phyloP scores from a whole-genome alignment of 2,888 invertebrate species.

The Pammene aurita region DNA sequence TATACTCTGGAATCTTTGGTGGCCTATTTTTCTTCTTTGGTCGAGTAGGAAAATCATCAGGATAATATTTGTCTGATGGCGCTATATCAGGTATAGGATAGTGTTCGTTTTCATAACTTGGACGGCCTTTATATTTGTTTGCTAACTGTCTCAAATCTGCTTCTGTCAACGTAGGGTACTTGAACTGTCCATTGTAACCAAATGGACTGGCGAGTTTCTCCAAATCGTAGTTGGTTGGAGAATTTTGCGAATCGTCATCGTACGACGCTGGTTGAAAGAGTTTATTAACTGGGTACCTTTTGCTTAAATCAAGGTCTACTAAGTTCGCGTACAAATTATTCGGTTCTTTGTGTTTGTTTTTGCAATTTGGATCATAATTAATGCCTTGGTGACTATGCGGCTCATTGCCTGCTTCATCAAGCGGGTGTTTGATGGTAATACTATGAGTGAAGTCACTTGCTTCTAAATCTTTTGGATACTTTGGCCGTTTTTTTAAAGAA shows the following conservation, averaged over 20 bases:
- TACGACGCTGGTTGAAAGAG: constrained; percentile 56
- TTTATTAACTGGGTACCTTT: constrained; percentile 52
- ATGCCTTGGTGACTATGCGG: constrained; percentile 70
- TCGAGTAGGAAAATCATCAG: constrained; percentile 62
- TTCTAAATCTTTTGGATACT: constrained; percentile 65
- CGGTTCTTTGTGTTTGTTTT: constrained; percentile 68
- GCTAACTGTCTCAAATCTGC: constrained; percentile 46
- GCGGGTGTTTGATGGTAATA: constrained; percentile 71
- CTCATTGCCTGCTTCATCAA: constrained; percentile 61
- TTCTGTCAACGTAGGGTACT: constrained; percentile 43
- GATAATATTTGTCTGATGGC: constrained; percentile 59
- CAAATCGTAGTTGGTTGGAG: constrained; percentile 62
- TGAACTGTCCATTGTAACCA: constrained; percentile 56
- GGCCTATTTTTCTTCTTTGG: constrained; percentile 71
- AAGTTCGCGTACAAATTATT: constrained; percentile 59
- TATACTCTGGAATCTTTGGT: constrained; percentile 60
- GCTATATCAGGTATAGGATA: constrained; percentile 64
- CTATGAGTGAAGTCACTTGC: constrained; percentile 73
- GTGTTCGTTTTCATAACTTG: constrained; percentile 45
- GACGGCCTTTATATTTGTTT: constrained; percentile 50
- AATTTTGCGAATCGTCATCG: constrained; percentile 68
- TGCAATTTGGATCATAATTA: constrained; percentile 70
- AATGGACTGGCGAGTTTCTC: constrained; percentile 64
- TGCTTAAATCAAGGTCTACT: constrained; percentile 61
- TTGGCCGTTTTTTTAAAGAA: constrained; percentile 60